Percentiles rank a stretch among this genome's conserved stretches.
These are phyloP conservation scores for Elmis aenea DNA, from an alignment of 2,888 invertebrate genomes.

Conservation along the genomic window DNA sequence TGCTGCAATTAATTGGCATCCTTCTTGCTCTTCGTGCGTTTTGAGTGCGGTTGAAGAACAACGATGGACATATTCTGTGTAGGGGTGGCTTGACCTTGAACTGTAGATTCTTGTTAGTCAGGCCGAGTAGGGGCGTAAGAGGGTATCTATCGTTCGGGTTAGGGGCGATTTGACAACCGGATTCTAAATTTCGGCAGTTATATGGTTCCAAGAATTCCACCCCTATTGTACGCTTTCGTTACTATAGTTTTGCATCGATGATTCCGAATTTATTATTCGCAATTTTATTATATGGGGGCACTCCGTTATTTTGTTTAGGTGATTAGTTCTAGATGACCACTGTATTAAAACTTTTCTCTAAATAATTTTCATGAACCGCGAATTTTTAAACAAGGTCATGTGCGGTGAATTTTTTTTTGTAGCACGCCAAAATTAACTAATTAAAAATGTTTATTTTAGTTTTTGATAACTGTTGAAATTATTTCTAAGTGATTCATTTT, in stretches of 20 bases:
- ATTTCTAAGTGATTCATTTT: no score
- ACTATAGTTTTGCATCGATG: slow-evolving; percentile 18
- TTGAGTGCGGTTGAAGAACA: slow-evolving; percentile 7
- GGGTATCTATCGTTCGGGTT: slow-evolving; percentile 19
- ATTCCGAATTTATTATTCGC: no score
- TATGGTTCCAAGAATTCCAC: slow-evolving; percentile 36
- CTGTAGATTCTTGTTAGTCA: slow-evolving; percentile 27
- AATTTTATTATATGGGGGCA: no score
- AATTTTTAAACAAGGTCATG: no score
- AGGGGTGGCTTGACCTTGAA: slow-evolving; percentile 45
- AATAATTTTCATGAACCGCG: no score
- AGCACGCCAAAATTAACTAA: no score
- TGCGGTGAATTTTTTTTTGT: no score
- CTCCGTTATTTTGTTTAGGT: no score
- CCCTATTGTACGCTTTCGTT: slow-evolving; percentile 16
- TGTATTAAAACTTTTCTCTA: no score
- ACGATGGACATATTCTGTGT: slow-evolving; percentile 24
- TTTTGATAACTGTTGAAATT: no score
- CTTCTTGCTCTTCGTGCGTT: slow-evolving; percentile 20
- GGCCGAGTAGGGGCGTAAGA: slow-evolving; percentile 23
- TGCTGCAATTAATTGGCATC: slow-evolving; percentile 30
- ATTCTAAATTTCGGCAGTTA: slow-evolving; percentile 42
- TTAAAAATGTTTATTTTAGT: no score
- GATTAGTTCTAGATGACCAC: no score
- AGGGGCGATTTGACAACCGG: slow-evolving; percentile 35